A percentile compares a stretch with the other conserved stretches of the same genome.
Conservation (phyloP, 2,888 invertebrate species). For the Cactoblastis cactorum region DNA sequence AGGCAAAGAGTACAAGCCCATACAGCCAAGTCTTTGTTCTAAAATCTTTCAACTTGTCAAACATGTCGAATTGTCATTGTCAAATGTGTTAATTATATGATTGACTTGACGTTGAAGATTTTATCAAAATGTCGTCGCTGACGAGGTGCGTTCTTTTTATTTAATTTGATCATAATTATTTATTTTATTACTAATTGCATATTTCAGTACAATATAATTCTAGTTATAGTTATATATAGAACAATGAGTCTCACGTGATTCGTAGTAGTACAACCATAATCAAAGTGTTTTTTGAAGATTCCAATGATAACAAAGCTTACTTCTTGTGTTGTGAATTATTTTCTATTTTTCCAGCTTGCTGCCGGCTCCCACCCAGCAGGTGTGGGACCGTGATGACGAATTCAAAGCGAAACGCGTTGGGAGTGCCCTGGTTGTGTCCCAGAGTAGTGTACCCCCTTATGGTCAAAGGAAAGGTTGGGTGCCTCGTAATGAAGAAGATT, state of each 20-base stretch:
- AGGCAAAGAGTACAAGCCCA: no score
- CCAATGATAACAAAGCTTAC: background rate
- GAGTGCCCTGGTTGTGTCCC: conserved; percentile 86
- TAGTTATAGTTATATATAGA: background rate
- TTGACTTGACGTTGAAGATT: no score
- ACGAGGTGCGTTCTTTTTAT: conserved; percentile 51
- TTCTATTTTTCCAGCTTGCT: conserved; percentile 81
- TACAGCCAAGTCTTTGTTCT: no score
- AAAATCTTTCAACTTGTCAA: no score
- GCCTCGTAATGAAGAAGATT: conserved; percentile 88
- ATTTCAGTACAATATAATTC: background rate
- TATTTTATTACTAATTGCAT: background rate
- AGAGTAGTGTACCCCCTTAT: conserved; percentile 93
- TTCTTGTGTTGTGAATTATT: conserved; percentile 4
- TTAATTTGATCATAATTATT: conserved; percentile 9
- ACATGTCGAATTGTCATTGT: no score
- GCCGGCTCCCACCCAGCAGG: conserved; percentile 91
- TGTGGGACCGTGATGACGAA: conserved; percentile 95
- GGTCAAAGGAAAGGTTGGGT: conserved; percentile 97
- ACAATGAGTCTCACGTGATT: background rate
- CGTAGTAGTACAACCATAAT: background rate
- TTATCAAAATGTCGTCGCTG: conserved; percentile 69
- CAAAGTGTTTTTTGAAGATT: background rate
- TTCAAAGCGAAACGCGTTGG: conserved; percentile 73
- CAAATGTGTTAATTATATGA: no score